Base-by-base conservation (phyloP, 2,888 invertebrate species). In the Atherix ibis region DNA sequence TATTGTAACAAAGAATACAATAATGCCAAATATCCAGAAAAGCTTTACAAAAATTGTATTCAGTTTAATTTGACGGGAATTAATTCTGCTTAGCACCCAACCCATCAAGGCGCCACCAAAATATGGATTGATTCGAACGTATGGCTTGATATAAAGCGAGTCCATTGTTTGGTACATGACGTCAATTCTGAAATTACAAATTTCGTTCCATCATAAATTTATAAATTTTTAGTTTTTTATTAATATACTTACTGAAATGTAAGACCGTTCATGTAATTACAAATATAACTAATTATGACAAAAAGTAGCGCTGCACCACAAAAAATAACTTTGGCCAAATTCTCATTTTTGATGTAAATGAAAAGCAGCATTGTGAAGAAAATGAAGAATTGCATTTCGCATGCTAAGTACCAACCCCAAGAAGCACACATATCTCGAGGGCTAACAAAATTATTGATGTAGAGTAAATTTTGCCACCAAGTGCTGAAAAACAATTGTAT, bases 321-420 rank as follows among this genome's bases (percentile, higher is more conserved):
- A 27, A 27, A 27, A 12, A 43, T 29, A n/a, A n/a, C n/a, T n/a
- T n/a, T n/a, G n/a, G n/a, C n/a, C n/a, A n/a, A n/a, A 5, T 39
- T 38, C 33, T 48, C 46, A 31, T 40, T 44, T 43, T 50, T 51
- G 4, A 46, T 45, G 36, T 52, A 46, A 16, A 50, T 38, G 34
- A 50, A 51, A 10, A 52, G 43, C 37, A 49, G 31, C 13, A 43
- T 32, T 3, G 48, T 46, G 32, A 48, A 48, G 6, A 51, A 40
- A 16, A 50, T 30, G 18, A 48, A 50, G 39, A 46, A 50, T 32
- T 53, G 50, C 49, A 51, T 51, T 44, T 54, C 53, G 33, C 53
- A 53, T 16, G 48, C 49, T 33, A 54, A 38, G 40, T 53, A 53
- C 53, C 53, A 55, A n/a, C 49, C 52, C 49, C 52, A 50, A 2